Percentiles rank a stretch among this genome's conserved stretches.
Evolutionary conservation across 1,140 invertebrate genomes (phyloP).

Genomic region (Antheraea pernyi): DNA sequence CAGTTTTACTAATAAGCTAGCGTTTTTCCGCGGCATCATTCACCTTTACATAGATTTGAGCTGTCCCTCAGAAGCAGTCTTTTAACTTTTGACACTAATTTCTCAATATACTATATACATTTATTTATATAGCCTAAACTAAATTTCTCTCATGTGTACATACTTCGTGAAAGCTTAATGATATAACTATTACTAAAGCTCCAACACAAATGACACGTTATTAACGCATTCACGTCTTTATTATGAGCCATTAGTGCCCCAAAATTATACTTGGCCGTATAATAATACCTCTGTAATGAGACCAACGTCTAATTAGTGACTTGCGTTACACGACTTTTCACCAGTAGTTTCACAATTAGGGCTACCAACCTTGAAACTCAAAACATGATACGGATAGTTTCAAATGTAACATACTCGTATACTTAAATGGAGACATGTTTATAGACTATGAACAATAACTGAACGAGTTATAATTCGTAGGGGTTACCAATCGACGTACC

Average conservation of each 20-base stretch:
- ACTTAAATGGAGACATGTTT: too few relatives aligned
- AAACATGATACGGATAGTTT: too few relatives aligned
- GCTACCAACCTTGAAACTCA: neutral
- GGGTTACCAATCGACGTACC: too few relatives aligned
- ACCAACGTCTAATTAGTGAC: constrained; percentile 9
- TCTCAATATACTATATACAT: too few relatives aligned
- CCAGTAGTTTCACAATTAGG: neutral
- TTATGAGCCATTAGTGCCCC: constrained; percentile 10
- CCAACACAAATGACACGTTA: neutral
- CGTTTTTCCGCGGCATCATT: too few relatives aligned
- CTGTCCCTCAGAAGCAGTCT: too few relatives aligned
- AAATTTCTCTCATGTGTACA: neutral
- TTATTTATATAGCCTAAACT: neutral
- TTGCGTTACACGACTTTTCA: neutral
- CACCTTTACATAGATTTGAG: too few relatives aligned
- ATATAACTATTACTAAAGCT: neutral
- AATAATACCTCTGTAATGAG: constrained; percentile 7
- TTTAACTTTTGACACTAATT: too few relatives aligned
- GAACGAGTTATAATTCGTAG: too few relatives aligned
- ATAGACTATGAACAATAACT: too few relatives aligned
- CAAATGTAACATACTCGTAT: too few relatives aligned
- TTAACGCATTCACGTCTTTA: constrained; percentile 6
- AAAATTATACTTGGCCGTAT: constrained; percentile 2
- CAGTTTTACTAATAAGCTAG: too few relatives aligned
- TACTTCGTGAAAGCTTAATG: neutral